Base-by-base conservation (phyloP, 2,113 vertebrate species). In the Sinosuthora webbiana region DNA sequence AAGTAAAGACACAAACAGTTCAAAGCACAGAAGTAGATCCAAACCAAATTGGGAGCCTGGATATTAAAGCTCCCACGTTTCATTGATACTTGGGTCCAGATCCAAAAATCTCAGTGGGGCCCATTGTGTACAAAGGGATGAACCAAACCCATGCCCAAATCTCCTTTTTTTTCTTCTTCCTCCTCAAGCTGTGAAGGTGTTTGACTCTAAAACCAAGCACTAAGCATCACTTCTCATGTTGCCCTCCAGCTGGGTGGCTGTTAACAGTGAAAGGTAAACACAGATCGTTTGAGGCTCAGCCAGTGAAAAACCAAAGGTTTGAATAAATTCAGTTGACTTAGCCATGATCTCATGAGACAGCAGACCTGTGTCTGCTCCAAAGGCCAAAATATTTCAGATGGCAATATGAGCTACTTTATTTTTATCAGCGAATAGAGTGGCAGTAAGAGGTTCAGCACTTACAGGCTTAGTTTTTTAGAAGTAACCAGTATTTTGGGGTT, bases 1-100 rank as follows among this genome's bases (percentile, higher is more conserved):
- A 90, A 79, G 82, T 44, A 95, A 94, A 86, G 17, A 95, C 27
- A 69, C 59, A 59, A 91, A 93, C 31, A 77, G 45, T 88, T 93
- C 78, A 92, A 93, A 94, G 71, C n/a, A 41, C 63, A 89, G 83
- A 60, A 31, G 59, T 67, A 86, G 79, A 83, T 90, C 90, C 88
- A 94, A 93, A 87, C 31, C 47, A 96, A 95, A 94, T 24, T 9
- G 1, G 79, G 71, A 53, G 5, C 49, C 59, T 45, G 63, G 67
- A 62, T 83, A 23, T 69, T 35, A 65, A 82, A 69, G 23, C 23
- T 93, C 45, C 74, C 0, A 0, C 4, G 2, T 79, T 86, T 94
- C 75, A 80, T 3, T 55, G 25, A 31, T 1, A 0, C 73, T 64
- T 86, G 67, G 39, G 39, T 88, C 8, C 31, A 53, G 25, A 71